Percentiles rank a stretch among this genome's conserved stretches.
Conservation (phyloP, 2,113 vertebrate species). For the Hepsetus odoe region DNA sequence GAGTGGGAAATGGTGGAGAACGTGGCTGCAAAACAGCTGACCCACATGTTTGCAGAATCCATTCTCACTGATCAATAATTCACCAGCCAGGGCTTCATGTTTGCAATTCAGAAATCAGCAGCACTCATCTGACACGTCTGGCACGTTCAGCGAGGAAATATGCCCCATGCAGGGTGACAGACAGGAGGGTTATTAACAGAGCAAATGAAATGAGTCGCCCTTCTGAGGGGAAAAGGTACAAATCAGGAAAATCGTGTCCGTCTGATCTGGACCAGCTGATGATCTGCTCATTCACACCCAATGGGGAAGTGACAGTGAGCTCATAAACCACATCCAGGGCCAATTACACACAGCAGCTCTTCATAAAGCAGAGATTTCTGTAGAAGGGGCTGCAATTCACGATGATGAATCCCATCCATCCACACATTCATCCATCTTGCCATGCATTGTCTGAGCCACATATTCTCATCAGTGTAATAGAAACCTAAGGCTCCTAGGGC, state of each 20-base stretch:
- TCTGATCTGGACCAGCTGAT: background rate
- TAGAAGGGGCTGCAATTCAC: too few species aligned
- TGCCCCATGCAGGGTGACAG: background rate
- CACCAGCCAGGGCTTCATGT: slow-evolving; percentile 52
- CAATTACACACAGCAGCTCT: slow-evolving; percentile 6
- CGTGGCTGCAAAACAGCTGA: slow-evolving; percentile 29
- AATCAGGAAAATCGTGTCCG: background rate
- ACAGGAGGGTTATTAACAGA: background rate
- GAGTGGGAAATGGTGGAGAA: slow-evolving; percentile 7
- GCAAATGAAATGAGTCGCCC: slow-evolving; percentile 8
- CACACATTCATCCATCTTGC: too few species aligned
- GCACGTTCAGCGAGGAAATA: background rate
- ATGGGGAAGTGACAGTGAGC: background rate
- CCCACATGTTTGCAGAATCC: slow-evolving; percentile 32
- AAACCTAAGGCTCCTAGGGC: too few species aligned
- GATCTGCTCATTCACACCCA: slow-evolving; percentile 3
- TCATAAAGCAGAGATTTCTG: background rate
- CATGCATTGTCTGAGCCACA: too few species aligned
- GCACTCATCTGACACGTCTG: background rate
- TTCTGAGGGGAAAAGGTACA: background rate
- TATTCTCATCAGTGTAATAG: too few species aligned
- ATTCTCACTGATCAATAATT: slow-evolving; percentile 56
- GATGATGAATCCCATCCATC: too few species aligned
- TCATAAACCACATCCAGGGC: background rate
- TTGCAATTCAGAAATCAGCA: slow-evolving; percentile 33